phyloP scores from a whole-genome alignment of 1,140 invertebrate genomes.

The Bombus confusus region DNA sequence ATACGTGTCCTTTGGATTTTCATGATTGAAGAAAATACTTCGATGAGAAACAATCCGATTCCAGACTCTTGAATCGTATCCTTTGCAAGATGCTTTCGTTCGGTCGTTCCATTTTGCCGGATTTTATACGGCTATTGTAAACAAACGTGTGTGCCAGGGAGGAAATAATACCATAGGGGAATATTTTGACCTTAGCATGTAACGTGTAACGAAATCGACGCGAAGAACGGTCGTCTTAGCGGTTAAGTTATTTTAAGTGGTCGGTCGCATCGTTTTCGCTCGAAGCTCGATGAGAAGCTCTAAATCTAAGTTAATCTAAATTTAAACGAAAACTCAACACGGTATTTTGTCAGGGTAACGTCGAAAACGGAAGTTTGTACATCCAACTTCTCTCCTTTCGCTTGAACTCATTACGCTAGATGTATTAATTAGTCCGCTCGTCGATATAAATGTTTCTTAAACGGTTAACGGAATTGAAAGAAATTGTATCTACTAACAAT shows the following conservation, averaged over 20 bases:
- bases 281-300: not conserved
- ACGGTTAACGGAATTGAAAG: no score
- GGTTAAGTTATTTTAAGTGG: conserved; percentile 62
- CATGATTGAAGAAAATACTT: not conserved
- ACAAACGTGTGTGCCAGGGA: conserved; percentile 41
- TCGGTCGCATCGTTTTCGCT: conserved; percentile 68
- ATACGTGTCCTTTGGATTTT: not conserved
- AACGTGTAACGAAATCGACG: conserved; percentile 71
- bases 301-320: conserved; percentile 4
- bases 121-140: conserved; percentile 40
- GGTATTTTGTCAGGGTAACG: not conserved
- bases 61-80: no score
- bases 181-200: conserved; percentile 77
- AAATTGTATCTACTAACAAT: not conserved
- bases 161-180: conserved; percentile 70
- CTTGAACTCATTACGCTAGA: not conserved
- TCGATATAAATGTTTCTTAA: not conserved
- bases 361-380: not conserved
- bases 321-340: not conserved
- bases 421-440: not conserved
- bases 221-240: conserved; percentile 52
- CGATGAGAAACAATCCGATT: not conserved
- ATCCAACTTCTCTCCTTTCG: not conserved
- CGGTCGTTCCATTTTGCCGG: conserved; percentile 19
- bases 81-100: conserved; percentile 1